A percentile compares a stretch with the other conserved stretches of the same genome.
phyloP scores from a whole-genome alignment of 2,888 invertebrate genomes.

The Dolichopus griseipennis region DNA sequence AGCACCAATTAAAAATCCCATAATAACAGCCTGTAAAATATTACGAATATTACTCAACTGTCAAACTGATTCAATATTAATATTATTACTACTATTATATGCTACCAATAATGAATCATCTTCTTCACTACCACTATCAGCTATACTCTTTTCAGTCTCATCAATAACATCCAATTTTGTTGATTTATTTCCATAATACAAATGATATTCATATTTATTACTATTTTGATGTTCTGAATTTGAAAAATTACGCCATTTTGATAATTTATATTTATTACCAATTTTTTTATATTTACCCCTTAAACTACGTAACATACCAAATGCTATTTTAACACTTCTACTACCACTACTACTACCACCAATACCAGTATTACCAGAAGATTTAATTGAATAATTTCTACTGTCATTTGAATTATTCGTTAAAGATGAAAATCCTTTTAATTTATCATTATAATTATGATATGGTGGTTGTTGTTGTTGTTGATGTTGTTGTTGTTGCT shows the following conservation, averaged over 20 bases:
- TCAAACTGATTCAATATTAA: slow-evolving; percentile 43
- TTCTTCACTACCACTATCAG: slow-evolving; percentile 43
- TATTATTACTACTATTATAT: slow-evolving; percentile 34
- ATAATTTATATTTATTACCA: slow-evolving; percentile 19
- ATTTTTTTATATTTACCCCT: not conserved
- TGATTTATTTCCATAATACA: slow-evolving; percentile 28
- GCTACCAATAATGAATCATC: slow-evolving; percentile 43
- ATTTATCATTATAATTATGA: no score
- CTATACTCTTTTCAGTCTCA: slow-evolving; percentile 39
- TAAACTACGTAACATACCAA: slow-evolving; percentile 1
- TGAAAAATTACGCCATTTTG: slow-evolving; percentile 36
- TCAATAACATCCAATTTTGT: slow-evolving; percentile 41
- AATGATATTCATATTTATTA: not conserved
- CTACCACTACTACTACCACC: no score
- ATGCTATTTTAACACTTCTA: not conserved
- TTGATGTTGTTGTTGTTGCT: no score
- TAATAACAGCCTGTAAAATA: slow-evolving; percentile 37
- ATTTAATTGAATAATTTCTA: not conserved
- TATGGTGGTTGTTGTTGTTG: no score
- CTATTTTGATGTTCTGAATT: slow-evolving; percentile 34
- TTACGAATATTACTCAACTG: slow-evolving; percentile 41
- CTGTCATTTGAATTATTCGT: not conserved
- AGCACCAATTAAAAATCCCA: slow-evolving; percentile 37
- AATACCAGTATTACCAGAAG: not conserved
- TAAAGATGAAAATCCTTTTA: not conserved